phyloP scores from a whole-genome alignment of 2,113 vertebrate genomes.

The Chaetorhynchus papuensis region DNA sequence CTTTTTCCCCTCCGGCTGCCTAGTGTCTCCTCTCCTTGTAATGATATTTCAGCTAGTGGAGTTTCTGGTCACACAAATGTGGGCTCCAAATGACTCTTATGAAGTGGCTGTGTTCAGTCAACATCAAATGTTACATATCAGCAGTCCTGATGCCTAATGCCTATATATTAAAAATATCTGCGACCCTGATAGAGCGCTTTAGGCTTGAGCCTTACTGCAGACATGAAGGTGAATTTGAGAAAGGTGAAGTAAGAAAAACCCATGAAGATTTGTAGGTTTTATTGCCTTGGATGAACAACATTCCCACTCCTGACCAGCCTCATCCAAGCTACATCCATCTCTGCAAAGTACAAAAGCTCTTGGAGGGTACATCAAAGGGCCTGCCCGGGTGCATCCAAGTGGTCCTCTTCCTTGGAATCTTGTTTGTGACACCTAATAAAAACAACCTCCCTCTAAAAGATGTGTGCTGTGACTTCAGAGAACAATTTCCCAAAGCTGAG shows the following conservation, averaged over 20 bases:
- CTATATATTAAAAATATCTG: no score
- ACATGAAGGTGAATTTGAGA: background rate
- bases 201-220: background rate
- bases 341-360: background rate
- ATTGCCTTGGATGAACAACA: background rate
- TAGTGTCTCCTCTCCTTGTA: background rate
- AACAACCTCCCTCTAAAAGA: background rate
- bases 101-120: background rate
- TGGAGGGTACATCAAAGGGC: background rate
- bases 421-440: background rate
- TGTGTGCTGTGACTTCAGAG: background rate
- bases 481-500: background rate
- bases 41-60: background rate
- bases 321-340: background rate
- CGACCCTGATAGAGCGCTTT: background rate
- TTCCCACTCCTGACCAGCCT: background rate
- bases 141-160: no score
- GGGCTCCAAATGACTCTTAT: background rate
- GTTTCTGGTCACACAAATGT: background rate
- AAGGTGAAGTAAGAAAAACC: background rate
- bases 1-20: background rate
- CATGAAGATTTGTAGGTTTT: background rate
- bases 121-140: background rate
- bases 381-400: rapidly evolving
- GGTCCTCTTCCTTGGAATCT: background rate